phyloP scores from a whole-genome alignment of 2,113 vertebrate species.

The Serinus canaria region DNA sequence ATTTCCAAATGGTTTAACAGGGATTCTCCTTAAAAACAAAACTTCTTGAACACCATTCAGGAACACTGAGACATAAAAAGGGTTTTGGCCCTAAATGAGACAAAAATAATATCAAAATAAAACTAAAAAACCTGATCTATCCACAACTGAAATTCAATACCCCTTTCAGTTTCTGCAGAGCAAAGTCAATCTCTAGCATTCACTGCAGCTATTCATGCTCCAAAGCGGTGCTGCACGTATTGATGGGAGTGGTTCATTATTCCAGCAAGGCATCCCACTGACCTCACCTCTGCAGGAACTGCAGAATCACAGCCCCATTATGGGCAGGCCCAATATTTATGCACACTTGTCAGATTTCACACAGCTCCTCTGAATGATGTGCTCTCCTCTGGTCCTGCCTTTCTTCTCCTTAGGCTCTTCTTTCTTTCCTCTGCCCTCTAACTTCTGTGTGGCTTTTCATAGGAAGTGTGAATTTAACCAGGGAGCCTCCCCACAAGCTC shows the following conservation, averaged over 20 bases:
- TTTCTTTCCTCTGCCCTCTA: background rate
- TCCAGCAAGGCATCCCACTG: background rate
- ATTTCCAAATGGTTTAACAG: background rate
- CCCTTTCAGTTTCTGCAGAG: background rate
- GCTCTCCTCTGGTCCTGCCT: background rate
- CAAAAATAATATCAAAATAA: background rate
- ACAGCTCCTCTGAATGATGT: background rate
- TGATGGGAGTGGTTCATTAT: background rate
- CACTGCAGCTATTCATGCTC: background rate
- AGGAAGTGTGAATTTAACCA: background rate
- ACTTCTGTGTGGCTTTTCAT: background rate
- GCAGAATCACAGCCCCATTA: background rate
- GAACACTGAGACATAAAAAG: background rate
- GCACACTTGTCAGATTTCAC: slow-evolving; percentile 28
- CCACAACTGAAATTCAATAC: background rate
- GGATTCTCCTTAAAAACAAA: background rate
- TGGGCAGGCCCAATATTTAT: slow-evolving; percentile 14
- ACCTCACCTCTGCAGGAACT: background rate
- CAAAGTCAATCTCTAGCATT: background rate
- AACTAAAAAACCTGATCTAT: background rate
- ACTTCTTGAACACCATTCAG: background rate
- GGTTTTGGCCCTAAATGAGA: background rate
- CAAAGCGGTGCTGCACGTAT: background rate
- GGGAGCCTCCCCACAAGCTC: background rate
- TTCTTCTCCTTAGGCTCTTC: background rate